Percentiles rank a stretch among this genome's conserved stretches.
Conservation (phyloP, 2,113 vertebrate species). For the Oxyura jamaicensis region DNA sequence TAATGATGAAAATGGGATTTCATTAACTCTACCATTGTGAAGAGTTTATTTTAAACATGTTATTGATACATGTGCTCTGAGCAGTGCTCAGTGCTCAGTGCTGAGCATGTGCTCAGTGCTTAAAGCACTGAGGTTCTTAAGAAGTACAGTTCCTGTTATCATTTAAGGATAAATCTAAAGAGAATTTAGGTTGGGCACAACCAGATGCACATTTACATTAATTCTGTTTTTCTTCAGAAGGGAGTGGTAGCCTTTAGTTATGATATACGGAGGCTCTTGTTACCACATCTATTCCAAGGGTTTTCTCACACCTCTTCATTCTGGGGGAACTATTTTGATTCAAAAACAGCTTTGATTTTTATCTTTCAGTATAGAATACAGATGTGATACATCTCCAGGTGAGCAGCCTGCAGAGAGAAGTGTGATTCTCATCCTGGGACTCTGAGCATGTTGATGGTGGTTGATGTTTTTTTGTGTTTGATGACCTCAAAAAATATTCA, state of each 20-base stretch:
- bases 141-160: neutral
- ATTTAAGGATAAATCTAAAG: neutral
- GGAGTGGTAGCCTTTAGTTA: conserved; percentile 6
- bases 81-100: too few relatives aligned
- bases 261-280: neutral
- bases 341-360: conserved; percentile 27
- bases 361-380: neutral
- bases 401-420: neutral
- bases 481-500: neutral
- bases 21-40: neutral
- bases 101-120: too few relatives aligned
- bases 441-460: neutral
- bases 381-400: neutral
- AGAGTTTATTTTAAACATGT: neutral
- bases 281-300: neutral
- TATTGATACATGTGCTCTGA: fast-evolving
- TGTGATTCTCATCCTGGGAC: neutral
- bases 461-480: neutral
- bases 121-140: neutral
- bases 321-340: neutral
- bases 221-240: conserved; percentile 20
- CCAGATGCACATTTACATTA: neutral
- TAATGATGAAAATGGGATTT: neutral
- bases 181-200: neutral
- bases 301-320: conserved; percentile 51